These are phyloP conservation scores for Drosophila fulvimacula DNA, from an alignment of 2,888 invertebrate species.

Conservation along the genomic window DNA sequence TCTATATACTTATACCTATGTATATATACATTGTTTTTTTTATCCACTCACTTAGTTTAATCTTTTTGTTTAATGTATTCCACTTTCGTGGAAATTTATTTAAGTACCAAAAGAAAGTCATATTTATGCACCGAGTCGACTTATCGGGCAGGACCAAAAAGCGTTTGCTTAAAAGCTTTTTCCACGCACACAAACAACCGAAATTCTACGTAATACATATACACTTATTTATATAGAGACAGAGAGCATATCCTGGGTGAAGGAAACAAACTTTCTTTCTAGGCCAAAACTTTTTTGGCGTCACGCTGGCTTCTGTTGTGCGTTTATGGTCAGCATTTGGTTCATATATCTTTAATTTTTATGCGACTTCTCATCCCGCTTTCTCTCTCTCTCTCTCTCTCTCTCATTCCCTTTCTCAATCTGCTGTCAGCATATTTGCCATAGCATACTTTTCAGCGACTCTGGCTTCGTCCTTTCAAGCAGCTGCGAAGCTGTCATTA, in stretches of 20 bases:
- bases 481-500: slow-evolving; percentile 60
- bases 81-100: slow-evolving; percentile 54
- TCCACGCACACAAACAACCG: slow-evolving; percentile 13
- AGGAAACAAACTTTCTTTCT: slow-evolving; percentile 10
- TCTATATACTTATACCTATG: background rate
- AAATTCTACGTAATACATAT: slow-evolving; percentile 1
- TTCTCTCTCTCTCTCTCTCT: background rate
- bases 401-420: too few species aligned
- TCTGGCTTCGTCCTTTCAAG: slow-evolving; percentile 7
- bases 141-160: slow-evolving; percentile 44
- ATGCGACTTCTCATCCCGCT: slow-evolving; percentile 27
- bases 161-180: slow-evolving; percentile 57
- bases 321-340: slow-evolving; percentile 58
- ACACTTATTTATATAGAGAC: background rate
- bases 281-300: slow-evolving; percentile 32
- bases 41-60: slow-evolving; percentile 66
- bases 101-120: slow-evolving; percentile 39
- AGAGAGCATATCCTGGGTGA: slow-evolving; percentile 37
- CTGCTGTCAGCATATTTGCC: slow-evolving; percentile 70
- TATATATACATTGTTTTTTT: slow-evolving; percentile 10
- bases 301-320: slow-evolving; percentile 47
- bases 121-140: slow-evolving; percentile 51
- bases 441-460: slow-evolving; percentile 71
- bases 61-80: slow-evolving; percentile 67
- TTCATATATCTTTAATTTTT: slow-evolving; percentile 76